A percentile compares a stretch with the other conserved stretches of the same genome.
Conservation (phyloP, 1,140 invertebrate species). For the Brachionus paranguensis region DNA sequence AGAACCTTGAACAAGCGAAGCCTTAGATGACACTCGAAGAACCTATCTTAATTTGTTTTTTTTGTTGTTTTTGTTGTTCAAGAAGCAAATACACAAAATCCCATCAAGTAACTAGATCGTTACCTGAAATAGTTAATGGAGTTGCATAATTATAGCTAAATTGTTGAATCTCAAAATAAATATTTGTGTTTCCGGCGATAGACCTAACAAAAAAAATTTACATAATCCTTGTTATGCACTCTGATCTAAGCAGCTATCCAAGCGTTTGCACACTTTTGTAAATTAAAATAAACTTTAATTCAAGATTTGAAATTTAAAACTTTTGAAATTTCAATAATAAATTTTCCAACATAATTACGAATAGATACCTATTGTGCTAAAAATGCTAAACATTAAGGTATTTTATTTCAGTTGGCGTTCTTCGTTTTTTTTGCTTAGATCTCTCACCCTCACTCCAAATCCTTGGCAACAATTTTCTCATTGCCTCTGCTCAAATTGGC, state of each 20-base stretch:
- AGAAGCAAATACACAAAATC: not conserved
- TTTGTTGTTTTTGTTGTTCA: not conserved
- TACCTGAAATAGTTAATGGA: not conserved
- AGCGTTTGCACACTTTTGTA: not conserved
- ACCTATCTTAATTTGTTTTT: not conserved
- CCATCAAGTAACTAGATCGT: not conserved
- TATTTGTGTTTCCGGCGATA: conserved; percentile 4
- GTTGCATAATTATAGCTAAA: conserved; percentile 5
- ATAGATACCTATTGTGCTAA: not conserved
- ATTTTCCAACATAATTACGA: conserved; percentile 5
- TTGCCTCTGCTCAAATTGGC: no score
- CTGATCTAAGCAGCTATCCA: not conserved
- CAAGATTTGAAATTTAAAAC: not conserved
- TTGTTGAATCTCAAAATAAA: not conserved
- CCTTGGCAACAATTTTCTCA: not conserved
- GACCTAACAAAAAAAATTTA: not conserved
- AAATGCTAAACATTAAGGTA: not conserved
- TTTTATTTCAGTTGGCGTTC: not conserved
- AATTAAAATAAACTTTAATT: not conserved
- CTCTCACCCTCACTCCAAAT: not conserved
- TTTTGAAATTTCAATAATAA: not conserved
- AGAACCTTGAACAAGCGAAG: not conserved
- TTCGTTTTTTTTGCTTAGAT: not conserved
- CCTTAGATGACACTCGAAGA: not conserved
- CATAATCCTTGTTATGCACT: not conserved